These are phyloP conservation scores for Apostichopus parvimensis DNA, from an alignment of 35 echinoderm and acorn worm species.

Conservation along the genomic window DNA sequence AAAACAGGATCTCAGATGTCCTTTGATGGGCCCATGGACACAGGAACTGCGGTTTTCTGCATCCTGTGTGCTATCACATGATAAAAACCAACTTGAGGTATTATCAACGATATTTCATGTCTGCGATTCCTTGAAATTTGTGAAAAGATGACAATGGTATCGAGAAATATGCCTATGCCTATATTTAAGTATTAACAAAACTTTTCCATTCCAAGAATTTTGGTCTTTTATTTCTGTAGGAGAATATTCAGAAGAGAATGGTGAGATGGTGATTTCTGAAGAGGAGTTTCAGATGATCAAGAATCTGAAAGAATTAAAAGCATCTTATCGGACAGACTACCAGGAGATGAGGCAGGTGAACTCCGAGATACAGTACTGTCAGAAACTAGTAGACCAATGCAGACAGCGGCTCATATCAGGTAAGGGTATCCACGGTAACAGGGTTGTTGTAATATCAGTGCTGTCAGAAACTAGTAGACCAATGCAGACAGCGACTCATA, in stretches of 20 bases:
- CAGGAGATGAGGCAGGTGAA: constrained; percentile 88
- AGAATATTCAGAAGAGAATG: constrained; percentile 84
- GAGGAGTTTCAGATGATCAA: constrained; percentile 93
- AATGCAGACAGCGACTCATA: constrained; percentile 63
- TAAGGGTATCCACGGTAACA: constrained; percentile 32
- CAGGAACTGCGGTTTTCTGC: too few relatives aligned
- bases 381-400: constrained; percentile 96
- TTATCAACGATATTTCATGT: too few relatives aligned
- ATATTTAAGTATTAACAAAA: too few relatives aligned
- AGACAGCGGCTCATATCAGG: constrained; percentile 85
- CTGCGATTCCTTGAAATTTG: too few relatives aligned
- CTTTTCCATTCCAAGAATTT: too few relatives aligned
- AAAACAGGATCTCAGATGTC: too few relatives aligned
- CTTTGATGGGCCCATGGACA: too few relatives aligned
- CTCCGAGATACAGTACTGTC: constrained; percentile 95
- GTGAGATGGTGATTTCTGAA: constrained; percentile 87
- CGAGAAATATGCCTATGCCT: too few relatives aligned
- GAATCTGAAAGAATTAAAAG: constrained; percentile 92
- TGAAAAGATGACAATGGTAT: too few relatives aligned
- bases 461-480: not conserved
- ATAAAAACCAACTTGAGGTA: too few relatives aligned
- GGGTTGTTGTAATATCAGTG: not conserved
- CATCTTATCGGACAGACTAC: constrained; percentile 86
- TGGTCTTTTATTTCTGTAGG: constrained; percentile 50
- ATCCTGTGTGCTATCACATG: too few relatives aligned